Conservation (phyloP, 1,140 invertebrate genomes). For the Grapholita molesta region DNA sequence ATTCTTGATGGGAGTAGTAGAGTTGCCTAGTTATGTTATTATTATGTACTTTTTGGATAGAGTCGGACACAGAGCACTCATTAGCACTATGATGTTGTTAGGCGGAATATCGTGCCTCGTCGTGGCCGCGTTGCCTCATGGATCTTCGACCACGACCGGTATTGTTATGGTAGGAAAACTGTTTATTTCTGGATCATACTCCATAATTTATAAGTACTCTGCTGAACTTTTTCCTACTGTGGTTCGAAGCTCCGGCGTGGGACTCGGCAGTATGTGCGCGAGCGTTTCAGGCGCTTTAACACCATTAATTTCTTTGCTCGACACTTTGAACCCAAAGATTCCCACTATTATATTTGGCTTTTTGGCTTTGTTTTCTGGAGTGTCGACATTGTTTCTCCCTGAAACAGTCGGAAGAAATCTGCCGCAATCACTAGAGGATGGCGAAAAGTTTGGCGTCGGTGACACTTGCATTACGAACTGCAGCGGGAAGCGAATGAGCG, state of each 20-base stretch:
- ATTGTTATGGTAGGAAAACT: constrained; percentile 88
- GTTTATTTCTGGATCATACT: constrained; percentile 90
- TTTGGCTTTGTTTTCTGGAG: constrained; percentile 86
- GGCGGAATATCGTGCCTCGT: constrained; percentile 85
- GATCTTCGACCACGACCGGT: constrained; percentile 72
- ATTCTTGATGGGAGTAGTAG: constrained; percentile 88
- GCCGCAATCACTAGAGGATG: constrained; percentile 90
- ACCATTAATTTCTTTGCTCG: constrained; percentile 86
- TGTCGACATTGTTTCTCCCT: constrained; percentile 86
- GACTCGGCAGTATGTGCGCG: constrained; percentile 92
- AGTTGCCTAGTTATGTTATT: constrained; percentile 88
- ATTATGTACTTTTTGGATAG: constrained; percentile 84
- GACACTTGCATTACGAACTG: constrained; percentile 89
- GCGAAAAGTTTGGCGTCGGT: constrained; percentile 89
- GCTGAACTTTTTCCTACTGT: constrained; percentile 93
- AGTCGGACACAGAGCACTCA: constrained; percentile 84
- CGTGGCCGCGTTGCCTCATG: constrained; percentile 81
- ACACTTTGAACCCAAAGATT: constrained; percentile 82
- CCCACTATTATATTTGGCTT: constrained; percentile 87
- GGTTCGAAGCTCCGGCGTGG: constrained; percentile 90
- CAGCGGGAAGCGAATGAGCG: constrained; percentile 90
- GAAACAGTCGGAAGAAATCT: constrained; percentile 90
- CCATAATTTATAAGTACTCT: constrained; percentile 93
- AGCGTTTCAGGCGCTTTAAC: constrained; percentile 90
- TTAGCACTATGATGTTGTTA: constrained; percentile 84